A percentile compares a stretch with the other conserved stretches of the same genome.
phyloP scores from a whole-genome alignment of 2,113 vertebrate genomes.

The Caranx melampygus region DNA sequence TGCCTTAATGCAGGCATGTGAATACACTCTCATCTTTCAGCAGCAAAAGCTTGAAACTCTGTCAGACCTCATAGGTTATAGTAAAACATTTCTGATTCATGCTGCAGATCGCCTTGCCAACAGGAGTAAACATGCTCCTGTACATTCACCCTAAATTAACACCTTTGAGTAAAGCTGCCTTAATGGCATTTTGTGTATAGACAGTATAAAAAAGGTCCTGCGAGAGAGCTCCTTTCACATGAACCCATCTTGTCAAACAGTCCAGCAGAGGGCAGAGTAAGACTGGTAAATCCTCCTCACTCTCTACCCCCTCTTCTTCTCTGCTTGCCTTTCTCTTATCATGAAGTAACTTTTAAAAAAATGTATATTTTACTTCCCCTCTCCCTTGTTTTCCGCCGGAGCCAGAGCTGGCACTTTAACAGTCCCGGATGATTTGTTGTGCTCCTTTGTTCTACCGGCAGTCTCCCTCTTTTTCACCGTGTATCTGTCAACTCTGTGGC shows the following conservation, averaged over 20 bases:
- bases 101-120: background rate
- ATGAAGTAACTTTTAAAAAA: constrained; percentile 53
- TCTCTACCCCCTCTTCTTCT: constrained; percentile 2
- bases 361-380: constrained; percentile 17
- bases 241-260: background rate
- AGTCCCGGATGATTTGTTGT: constrained; percentile 69
- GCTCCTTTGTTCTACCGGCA: constrained; percentile 62
- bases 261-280: constrained; percentile 77
- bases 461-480: constrained; percentile 2
- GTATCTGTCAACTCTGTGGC: constrained; percentile 29
- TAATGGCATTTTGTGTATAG: constrained; percentile 4
- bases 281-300: constrained; percentile 3
- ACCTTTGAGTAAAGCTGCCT: constrained; percentile 1
- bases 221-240: background rate
- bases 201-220: background rate
- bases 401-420: constrained; percentile 68
- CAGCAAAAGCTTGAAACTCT: background rate
- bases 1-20: background rate
- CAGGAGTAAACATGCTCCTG: background rate
- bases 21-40: constrained; percentile 15
- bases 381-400: constrained; percentile 31
- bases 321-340: constrained; percentile 13
- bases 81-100: constrained; percentile 29
- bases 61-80: background rate
- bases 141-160: background rate